These are phyloP conservation scores for Habroteleia sp. DNA, from an alignment of 2,888 invertebrate species.

Conservation along the genomic window DNA sequence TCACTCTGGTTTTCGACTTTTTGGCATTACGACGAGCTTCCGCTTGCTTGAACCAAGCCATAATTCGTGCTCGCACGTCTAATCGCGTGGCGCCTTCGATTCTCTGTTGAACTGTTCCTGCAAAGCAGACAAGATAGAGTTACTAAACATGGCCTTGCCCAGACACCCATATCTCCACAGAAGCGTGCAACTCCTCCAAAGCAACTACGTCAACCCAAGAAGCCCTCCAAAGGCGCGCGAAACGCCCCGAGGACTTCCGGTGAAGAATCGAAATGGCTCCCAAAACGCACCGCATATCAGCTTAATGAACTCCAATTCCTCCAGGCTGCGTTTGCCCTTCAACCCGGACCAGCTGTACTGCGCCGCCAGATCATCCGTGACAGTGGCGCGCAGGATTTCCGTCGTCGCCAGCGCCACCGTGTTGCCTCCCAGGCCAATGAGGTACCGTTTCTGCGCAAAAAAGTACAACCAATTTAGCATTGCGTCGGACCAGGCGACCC, in stretches of 20 bases:
- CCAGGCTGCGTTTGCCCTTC: slow-evolving; percentile 61
- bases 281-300: slow-evolving; percentile 58
- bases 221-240: too few species aligned
- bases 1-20: slow-evolving; percentile 50
- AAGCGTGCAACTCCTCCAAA: too few species aligned
- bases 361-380: slow-evolving; percentile 56
- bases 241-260: too few species aligned
- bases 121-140: too few species aligned
- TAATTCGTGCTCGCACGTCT: slow-evolving; percentile 60
- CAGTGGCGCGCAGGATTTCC: slow-evolving; percentile 56
- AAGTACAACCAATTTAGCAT: too few species aligned
- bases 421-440: slow-evolving; percentile 57
- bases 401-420: slow-evolving; percentile 58
- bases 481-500: too few species aligned
- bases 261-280: too few species aligned
- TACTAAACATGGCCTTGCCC: too few species aligned
- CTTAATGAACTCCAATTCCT: slow-evolving; percentile 59
- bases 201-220: too few species aligned
- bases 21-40: slow-evolving; percentile 57
- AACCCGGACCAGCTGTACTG: slow-evolving; percentile 61
- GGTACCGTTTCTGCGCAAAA: slow-evolving; percentile 50
- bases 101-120: slow-evolving; percentile 58
- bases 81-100: slow-evolving; percentile 61
- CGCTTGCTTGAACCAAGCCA: slow-evolving; percentile 63
- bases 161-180: too few species aligned